Percentiles rank a stretch among this genome's conserved stretches.
Conservation (phyloP, 2,113 vertebrate species). For the Sciurus niger region DNA sequence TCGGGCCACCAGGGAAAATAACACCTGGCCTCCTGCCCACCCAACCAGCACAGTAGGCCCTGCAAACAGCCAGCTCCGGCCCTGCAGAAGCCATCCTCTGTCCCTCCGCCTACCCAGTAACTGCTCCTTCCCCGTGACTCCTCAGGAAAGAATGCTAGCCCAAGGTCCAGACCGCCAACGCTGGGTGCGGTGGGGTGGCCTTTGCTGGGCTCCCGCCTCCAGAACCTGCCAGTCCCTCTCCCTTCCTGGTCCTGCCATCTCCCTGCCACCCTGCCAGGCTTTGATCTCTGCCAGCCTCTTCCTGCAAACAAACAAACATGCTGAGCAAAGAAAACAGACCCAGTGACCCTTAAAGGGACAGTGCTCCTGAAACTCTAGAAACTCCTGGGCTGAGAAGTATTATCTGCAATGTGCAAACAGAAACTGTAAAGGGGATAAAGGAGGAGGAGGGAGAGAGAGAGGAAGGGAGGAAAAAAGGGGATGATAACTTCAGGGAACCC, state of each 20-base stretch:
- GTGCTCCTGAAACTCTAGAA: neutral
- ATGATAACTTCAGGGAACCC: neutral
- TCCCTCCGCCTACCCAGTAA: neutral
- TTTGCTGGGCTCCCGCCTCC: rapidly evolving
- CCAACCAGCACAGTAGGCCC: rapidly evolving
- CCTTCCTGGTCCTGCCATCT: neutral
- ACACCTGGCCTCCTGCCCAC: rapidly evolving
- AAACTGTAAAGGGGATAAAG: neutral
- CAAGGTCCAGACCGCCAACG: neutral
- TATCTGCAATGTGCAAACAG: neutral
- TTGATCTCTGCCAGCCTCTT: neutral
- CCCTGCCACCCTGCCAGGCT: neutral
- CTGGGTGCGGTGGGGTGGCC: rapidly evolving
- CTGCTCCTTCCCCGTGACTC: neutral
- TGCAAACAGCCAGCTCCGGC: neutral
- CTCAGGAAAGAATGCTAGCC: neutral
- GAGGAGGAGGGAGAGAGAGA: neutral
- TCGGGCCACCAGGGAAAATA: neutral
- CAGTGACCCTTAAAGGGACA: neutral
- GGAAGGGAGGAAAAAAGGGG: neutral
- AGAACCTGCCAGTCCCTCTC: neutral
- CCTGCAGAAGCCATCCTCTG: neutral
- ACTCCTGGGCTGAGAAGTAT: neutral
- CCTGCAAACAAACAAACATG: neutral
- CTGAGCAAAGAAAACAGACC: neutral